Percentiles rank a stretch among this genome's conserved stretches.
phyloP scores from a whole-genome alignment of 2,888 invertebrate species.

The Zaprionus obscuricornis region DNA sequence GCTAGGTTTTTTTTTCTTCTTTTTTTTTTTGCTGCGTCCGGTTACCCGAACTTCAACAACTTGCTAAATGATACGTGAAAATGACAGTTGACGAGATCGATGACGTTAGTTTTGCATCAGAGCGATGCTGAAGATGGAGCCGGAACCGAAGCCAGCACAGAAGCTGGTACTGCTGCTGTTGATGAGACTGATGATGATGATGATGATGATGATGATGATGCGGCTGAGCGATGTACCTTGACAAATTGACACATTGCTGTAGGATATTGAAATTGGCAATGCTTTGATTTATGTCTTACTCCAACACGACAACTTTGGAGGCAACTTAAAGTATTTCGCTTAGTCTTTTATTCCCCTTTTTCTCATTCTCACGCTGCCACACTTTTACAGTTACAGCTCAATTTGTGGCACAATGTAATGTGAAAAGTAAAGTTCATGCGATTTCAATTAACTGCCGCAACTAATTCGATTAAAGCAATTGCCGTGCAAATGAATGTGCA shows the following conservation, averaged over 20 bases:
- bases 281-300: slow-evolving; percentile 67
- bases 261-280: slow-evolving; percentile 47
- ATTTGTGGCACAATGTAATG: slow-evolving; percentile 19
- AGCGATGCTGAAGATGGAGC: too few relatives aligned
- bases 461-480: slow-evolving; percentile 70
- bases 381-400: slow-evolving; percentile 26
- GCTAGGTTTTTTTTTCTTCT: slow-evolving; percentile 37
- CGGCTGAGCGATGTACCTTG: slow-evolving; percentile 73
- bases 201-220: slow-evolving; percentile 30
- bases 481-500: slow-evolving; percentile 44
- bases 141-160: too few relatives aligned
- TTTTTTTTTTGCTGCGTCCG: slow-evolving; percentile 21
- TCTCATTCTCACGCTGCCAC: slow-evolving; percentile 37
- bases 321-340: slow-evolving; percentile 15
- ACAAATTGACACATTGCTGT: slow-evolving; percentile 73
- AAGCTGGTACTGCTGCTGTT: slow-evolving; percentile 23
- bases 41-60: slow-evolving; percentile 60
- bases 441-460: slow-evolving; percentile 72
- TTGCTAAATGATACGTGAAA: slow-evolving; percentile 83
- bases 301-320: slow-evolving; percentile 9
- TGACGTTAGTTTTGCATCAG: slow-evolving; percentile 79
- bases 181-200: slow-evolving; percentile 7
- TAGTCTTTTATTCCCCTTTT: too few relatives aligned
- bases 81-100: slow-evolving; percentile 83
- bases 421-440: slow-evolving; percentile 54